Conservation (phyloP, 2,113 vertebrate species). For the Brevimyrus niger region DNA sequence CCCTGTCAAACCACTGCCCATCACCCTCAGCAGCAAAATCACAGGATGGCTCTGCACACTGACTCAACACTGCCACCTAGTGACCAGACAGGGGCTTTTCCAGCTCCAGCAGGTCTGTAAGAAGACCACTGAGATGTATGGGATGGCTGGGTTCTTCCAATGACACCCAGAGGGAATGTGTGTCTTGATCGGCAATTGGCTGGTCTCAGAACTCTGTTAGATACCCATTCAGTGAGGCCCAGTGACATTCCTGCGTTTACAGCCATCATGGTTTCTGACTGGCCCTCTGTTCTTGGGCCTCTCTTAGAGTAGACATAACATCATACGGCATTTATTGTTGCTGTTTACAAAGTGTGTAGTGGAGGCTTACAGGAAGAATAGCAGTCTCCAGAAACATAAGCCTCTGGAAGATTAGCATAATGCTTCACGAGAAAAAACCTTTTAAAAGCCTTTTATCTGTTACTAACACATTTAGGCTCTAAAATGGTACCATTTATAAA, state of each 20-base stretch:
- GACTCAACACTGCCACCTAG: background rate
- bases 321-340: background rate
- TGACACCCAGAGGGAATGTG: background rate
- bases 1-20: background rate
- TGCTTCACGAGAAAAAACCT: background rate
- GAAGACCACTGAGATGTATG: background rate
- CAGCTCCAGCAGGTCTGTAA: background rate
- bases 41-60: background rate
- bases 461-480: no score
- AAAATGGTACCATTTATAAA: background rate
- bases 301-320: background rate
- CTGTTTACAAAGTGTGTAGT: background rate
- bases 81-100: background rate
- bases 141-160: background rate
- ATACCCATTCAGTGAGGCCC: background rate
- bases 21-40: background rate
- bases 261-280: background rate
- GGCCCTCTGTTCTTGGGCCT: background rate
- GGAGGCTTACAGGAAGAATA: background rate
- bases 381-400: background rate
- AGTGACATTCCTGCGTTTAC: background rate
- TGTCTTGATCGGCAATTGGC: background rate
- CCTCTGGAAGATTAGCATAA: background rate
- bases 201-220: background rate
- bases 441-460: background rate